Evolutionary conservation across 2,113 vertebrate species (phyloP).

Genomic region (Callorhinus ursinus): DNA sequence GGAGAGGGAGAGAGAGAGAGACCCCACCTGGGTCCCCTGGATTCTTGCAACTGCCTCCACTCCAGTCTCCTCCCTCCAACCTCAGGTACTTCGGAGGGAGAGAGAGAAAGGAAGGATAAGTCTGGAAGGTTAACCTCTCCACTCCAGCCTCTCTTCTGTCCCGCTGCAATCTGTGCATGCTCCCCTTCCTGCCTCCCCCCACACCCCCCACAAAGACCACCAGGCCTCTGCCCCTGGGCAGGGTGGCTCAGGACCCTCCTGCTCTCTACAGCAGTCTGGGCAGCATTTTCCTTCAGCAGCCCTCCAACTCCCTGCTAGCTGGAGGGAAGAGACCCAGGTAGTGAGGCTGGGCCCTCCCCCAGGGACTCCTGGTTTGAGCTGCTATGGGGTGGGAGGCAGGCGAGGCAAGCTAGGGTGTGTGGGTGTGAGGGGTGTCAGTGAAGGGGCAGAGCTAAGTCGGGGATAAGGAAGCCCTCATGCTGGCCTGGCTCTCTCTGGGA

Average conservation of each 20-base stretch:
- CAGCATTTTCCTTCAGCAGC: neutral
- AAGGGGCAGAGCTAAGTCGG: neutral
- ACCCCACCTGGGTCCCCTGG: neutral
- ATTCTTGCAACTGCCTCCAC: neutral
- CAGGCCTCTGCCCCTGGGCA: neutral
- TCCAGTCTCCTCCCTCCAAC: neutral
- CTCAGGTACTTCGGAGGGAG: neutral
- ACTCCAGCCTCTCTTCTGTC: neutral
- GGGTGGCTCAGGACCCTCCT: neutral
- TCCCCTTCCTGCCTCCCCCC: fast-evolving
- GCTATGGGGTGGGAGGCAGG: neutral
- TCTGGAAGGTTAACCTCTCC: neutral
- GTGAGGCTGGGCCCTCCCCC: neutral
- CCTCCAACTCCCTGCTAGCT: neutral
- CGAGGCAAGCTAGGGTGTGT: neutral
- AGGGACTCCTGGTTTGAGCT: neutral
- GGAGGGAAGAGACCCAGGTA: neutral
- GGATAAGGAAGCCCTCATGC: neutral
- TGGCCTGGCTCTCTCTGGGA: neutral
- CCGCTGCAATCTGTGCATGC: neutral
- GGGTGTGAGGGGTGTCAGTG: neutral
- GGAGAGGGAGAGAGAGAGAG: neutral
- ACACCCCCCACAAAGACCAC: neutral
- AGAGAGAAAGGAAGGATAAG: neutral
- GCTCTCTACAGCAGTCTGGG: neutral